Conservation (phyloP, 2,888 invertebrate genomes). For the Caenorhabditis parvicauda region DNA sequence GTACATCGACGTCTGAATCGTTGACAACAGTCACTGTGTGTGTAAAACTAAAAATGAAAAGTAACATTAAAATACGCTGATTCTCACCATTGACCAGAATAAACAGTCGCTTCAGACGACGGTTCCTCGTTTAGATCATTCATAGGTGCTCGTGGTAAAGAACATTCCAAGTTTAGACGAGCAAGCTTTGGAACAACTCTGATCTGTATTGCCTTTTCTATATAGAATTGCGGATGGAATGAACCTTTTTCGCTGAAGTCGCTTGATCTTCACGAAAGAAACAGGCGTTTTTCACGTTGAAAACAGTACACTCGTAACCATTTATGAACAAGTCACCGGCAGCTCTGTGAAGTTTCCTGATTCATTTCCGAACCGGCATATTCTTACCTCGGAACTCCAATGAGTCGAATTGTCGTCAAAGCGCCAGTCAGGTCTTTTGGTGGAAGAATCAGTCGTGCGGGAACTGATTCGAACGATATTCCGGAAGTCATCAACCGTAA, state of each 20-base stretch:
- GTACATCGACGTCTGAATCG: constrained; percentile 43
- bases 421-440: constrained; percentile 26
- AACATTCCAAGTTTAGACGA: constrained; percentile 30
- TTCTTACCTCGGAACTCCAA: constrained; percentile 51
- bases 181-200: constrained; percentile 35
- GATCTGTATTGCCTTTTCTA: constrained; percentile 32
- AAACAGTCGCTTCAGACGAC: constrained; percentile 54
- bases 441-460: constrained; percentile 51
- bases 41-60: constrained; percentile 40
- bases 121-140: constrained; percentile 47
- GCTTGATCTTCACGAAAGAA: constrained; percentile 6
- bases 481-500: constrained; percentile 51
- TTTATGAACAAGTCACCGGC: constrained; percentile 50
- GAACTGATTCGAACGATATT: constrained; percentile 52
- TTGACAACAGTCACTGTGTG: constrained; percentile 53
- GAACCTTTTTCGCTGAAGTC: neutral
- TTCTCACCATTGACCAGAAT: constrained; percentile 55
- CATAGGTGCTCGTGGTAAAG: constrained; percentile 55
- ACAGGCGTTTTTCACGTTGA: constrained; percentile 51
- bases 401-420: constrained; percentile 40
- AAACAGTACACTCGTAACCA: constrained; percentile 55
- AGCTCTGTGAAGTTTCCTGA: constrained; percentile 27
- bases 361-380: too few species aligned
- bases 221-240: too few species aligned
- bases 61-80: neutral